Evolutionary conservation across 1,140 invertebrate species (phyloP).

Genomic region (Nasonia longicornis): DNA sequence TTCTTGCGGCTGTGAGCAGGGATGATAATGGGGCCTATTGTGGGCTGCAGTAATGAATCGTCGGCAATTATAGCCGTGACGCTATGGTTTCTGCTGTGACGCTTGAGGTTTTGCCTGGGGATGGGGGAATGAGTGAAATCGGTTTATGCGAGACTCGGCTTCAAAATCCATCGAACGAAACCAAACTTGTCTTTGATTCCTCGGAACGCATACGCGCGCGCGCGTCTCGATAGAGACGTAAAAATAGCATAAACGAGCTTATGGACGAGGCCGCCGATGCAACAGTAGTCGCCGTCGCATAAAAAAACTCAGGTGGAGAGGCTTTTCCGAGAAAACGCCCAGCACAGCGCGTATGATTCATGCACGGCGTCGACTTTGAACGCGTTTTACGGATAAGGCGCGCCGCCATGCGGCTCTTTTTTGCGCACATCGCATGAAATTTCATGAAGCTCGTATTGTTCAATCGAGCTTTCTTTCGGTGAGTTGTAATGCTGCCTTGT

Average conservation of each 20-base stretch:
- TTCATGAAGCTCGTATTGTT: slow-evolving; percentile 46
- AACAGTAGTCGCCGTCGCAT: neutral
- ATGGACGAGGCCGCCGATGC: neutral
- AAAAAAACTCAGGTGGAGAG: slow-evolving; percentile 13
- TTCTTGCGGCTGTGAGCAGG: neutral
- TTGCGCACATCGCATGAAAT: slow-evolving; percentile 43
- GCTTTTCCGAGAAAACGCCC: slow-evolving; percentile 42
- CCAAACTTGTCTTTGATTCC: too few relatives aligned
- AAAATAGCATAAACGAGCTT: neutral
- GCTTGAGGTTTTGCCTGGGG: neutral
- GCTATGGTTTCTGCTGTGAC: neutral
- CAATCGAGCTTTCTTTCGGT: slow-evolving; percentile 39
- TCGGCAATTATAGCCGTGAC: neutral
- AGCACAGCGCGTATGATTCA: slow-evolving; percentile 50
- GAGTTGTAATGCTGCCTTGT: slow-evolving; percentile 48
- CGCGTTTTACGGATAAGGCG: slow-evolving; percentile 57
- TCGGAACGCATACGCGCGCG: too few relatives aligned
- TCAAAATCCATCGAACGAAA: too few relatives aligned
- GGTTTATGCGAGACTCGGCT: too few relatives aligned
- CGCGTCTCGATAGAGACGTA: too few relatives aligned
- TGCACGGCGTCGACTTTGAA: slow-evolving; percentile 52
- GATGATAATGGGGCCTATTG: neutral
- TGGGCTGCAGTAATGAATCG: neutral
- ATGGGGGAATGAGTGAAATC: neutral
- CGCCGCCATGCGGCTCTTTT: slow-evolving; percentile 30